Conservation (phyloP, 2,888 invertebrate genomes). For the Plusia festucae region DNA sequence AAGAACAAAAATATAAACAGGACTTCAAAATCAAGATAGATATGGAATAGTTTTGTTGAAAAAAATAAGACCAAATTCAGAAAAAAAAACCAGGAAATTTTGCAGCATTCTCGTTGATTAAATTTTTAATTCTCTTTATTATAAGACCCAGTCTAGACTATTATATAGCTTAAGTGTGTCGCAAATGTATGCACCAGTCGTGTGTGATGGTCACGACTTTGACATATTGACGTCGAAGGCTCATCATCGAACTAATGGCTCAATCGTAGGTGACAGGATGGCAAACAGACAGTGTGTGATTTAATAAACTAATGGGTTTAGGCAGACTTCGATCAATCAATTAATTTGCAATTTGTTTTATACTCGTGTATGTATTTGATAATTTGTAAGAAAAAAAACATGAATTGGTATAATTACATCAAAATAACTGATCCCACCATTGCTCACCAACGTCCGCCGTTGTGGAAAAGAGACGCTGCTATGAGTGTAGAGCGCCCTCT, state of each 20-base stretch:
- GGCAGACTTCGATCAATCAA: not conserved
- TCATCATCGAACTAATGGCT: not conserved
- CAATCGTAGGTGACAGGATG: not conserved
- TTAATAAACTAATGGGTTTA: not conserved
- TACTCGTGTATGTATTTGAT: no score
- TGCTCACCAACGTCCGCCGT: no score
- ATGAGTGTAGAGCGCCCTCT: no score
- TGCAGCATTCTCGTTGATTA: not conserved
- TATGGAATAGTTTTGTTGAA: not conserved
- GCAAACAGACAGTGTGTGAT: not conserved
- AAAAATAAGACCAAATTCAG: no score
- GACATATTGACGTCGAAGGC: not conserved
- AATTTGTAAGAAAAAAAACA: no score
- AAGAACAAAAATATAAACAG: no score
- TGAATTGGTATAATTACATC: no score
- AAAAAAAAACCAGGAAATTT: not conserved
- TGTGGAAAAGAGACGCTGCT: no score
- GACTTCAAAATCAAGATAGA: no score
- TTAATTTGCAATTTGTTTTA: no score
- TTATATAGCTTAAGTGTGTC: not conserved
- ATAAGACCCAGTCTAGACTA: not conserved
- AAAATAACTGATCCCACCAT: no score
- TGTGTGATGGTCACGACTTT: constrained; percentile 2
- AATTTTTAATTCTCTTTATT: not conserved
- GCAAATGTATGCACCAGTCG: not conserved